These are phyloP conservation scores for Cephalopterus ornatus DNA, from an alignment of 2,113 vertebrate genomes.

Conservation along the genomic window DNA sequence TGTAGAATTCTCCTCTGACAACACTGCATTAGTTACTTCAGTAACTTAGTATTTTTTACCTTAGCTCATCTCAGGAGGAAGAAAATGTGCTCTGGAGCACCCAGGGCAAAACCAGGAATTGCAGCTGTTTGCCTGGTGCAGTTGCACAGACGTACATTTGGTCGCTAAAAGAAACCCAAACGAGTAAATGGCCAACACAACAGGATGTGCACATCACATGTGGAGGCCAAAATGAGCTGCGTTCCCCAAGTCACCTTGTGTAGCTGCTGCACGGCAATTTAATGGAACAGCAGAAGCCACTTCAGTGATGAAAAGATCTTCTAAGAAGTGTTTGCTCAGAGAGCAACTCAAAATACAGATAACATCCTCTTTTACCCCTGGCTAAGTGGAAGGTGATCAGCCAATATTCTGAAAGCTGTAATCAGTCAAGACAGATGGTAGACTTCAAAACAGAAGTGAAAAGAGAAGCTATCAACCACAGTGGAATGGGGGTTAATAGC, in stretches of 20 bases:
- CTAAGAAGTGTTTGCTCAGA: not conserved
- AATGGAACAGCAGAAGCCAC: not conserved
- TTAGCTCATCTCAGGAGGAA: conserved; percentile 35
- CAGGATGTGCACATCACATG: not conserved
- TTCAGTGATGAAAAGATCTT: not conserved
- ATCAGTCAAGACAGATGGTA: conserved; percentile 42
- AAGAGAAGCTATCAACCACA: conserved; percentile 14
- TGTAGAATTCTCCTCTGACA: conserved; percentile 49
- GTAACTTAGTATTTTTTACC: conserved; percentile 49
- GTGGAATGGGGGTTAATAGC: conserved; percentile 35
- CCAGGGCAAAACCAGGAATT: not conserved
- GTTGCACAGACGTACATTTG: accelerated
- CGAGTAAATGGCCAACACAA: not conserved
- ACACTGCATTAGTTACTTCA: conserved; percentile 55
- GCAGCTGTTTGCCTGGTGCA: not conserved
- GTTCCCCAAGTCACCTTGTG: not conserved
- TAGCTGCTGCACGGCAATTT: not conserved
- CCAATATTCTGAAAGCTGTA: not conserved
- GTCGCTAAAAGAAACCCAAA: not conserved
- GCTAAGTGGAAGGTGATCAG: not conserved
- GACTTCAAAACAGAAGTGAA: conserved; percentile 51
- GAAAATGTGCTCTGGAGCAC: conserved; percentile 15
- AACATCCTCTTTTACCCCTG: not conserved
- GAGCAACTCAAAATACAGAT: not conserved
- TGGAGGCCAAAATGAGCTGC: not conserved